These are phyloP conservation scores for Opisthocomus hoazin DNA, from an alignment of 2,113 vertebrate genomes.

Conservation along the genomic window DNA sequence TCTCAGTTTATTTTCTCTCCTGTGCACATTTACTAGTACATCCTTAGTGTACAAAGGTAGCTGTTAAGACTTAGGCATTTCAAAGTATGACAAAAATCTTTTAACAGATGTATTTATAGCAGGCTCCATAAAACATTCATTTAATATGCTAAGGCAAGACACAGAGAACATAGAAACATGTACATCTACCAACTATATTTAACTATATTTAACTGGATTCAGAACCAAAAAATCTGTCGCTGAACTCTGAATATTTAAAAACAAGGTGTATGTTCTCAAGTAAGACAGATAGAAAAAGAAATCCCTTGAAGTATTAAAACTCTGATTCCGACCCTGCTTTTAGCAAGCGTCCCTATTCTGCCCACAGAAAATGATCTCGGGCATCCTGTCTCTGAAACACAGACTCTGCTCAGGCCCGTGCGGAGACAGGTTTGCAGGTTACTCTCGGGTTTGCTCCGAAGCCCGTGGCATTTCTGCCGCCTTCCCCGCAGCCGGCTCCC, in stretches of 20 bases:
- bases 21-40: not conserved
- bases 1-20: not conserved
- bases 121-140: not conserved
- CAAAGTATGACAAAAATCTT: not conserved
- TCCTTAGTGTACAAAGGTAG: not conserved
- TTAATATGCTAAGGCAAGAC: slow-evolving; percentile 28
- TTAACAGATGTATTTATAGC: slow-evolving; percentile 40
- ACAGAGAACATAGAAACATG: not conserved
- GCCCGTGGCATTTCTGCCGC: not conserved
- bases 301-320: not conserved
- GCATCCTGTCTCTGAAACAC: not conserved
- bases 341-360: not conserved
- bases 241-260: slow-evolving; percentile 38
- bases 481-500: not conserved
- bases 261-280: not conserved
- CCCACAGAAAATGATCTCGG: not conserved
- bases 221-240: slow-evolving; percentile 40
- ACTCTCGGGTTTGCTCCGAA: not conserved
- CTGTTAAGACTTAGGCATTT: not conserved
- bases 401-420: not conserved
- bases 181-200: slow-evolving; percentile 16
- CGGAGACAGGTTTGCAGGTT: not conserved
- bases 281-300: not conserved
- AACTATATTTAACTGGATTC: slow-evolving; percentile 38
- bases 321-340: not conserved